Evolutionary conservation across 2,113 vertebrate genomes (phyloP).

Genomic region (Pseudonaja textilis): DNA sequence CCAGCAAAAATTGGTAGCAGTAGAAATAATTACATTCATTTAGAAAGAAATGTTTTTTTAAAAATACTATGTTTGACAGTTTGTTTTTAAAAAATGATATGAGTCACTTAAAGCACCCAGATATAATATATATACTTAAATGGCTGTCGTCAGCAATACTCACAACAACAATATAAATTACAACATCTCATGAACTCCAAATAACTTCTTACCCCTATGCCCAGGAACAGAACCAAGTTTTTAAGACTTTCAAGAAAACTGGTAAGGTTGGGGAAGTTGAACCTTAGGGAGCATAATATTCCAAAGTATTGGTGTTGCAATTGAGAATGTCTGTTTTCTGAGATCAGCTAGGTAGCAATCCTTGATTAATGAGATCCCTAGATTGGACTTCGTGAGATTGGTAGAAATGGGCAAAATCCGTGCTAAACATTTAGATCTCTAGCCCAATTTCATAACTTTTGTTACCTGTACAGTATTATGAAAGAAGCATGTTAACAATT

Average conservation of each 20-base stretch:
- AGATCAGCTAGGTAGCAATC: not conserved
- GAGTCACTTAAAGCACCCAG: constrained; percentile 20
- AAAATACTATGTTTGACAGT: not conserved
- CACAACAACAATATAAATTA: not conserved
- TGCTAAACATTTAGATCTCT: not conserved
- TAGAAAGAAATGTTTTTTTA: not conserved
- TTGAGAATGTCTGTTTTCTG: not conserved
- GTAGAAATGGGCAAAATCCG: not conserved
- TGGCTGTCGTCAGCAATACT: not conserved
- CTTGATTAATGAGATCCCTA: not conserved
- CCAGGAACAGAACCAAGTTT: not conserved
- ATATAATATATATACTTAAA: not conserved
- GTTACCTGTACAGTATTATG: not conserved
- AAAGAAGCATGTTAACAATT: not conserved
- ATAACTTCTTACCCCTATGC: not conserved
- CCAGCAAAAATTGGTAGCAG: not conserved
- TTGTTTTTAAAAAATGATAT: constrained; percentile 17
- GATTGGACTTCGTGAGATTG: not conserved
- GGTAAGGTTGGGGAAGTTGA: not conserved
- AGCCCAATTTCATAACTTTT: not conserved
- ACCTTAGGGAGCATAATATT: not conserved
- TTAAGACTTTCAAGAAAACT: not conserved
- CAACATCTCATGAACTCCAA: not conserved
- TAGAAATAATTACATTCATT: constrained; percentile 28
- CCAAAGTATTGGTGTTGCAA: not conserved